Percentiles rank a stretch among this genome's conserved stretches.
These are phyloP conservation scores for Cuculus canorus DNA, from an alignment of 2,797 vertebrate genomes.

Conservation along the genomic window DNA sequence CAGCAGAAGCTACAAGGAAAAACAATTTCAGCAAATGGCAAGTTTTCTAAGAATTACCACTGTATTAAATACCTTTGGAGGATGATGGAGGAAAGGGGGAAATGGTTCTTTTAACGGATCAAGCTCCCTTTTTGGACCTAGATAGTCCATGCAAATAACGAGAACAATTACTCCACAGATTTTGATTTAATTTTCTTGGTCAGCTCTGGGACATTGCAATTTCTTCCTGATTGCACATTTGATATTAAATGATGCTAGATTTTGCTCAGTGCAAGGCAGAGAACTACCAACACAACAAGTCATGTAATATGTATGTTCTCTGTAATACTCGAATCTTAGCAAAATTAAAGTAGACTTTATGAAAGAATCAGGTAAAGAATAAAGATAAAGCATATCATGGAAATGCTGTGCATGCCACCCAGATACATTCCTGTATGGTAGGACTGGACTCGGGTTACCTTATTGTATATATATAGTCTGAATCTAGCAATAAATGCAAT, in stretches of 20 bases:
- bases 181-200: neutral
- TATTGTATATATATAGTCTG: neutral
- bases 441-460: neutral
- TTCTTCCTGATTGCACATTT: neutral
- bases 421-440: neutral
- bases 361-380: neutral
- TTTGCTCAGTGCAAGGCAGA: neutral
- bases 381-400: neutral
- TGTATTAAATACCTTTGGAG: neutral
- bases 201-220: neutral
- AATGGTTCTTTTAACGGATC: neutral
- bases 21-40: neutral
- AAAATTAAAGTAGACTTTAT: neutral
- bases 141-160: neutral
- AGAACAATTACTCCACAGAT: neutral
- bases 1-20: neutral
- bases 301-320: neutral
- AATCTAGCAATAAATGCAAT: neutral
- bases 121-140: neutral
- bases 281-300: neutral
- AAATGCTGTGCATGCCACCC: neutral
- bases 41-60: neutral
- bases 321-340: neutral
- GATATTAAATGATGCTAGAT: neutral
- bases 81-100: neutral